These are phyloP conservation scores for Thyatira batis DNA, from an alignment of 2,888 invertebrate genomes.

Conservation along the genomic window DNA sequence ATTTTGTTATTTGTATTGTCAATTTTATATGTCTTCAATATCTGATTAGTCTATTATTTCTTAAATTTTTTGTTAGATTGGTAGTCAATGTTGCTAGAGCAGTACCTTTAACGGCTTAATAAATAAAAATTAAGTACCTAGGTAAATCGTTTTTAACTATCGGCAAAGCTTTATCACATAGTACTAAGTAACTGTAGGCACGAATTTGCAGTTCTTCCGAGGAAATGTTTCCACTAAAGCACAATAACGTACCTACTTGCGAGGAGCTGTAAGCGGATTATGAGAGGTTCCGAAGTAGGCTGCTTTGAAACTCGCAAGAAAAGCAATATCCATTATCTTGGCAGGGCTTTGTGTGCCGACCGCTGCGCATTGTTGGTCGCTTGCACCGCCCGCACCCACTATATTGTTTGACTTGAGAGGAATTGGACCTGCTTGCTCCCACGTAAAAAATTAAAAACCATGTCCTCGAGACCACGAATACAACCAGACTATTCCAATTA, in stretches of 20 bases:
- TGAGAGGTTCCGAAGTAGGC: constrained; percentile 78
- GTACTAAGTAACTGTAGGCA: constrained; percentile 45
- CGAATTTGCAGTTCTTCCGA: constrained; percentile 43
- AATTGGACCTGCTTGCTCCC: constrained; percentile 37
- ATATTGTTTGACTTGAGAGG: constrained; percentile 55
- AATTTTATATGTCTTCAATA: too few relatives aligned
- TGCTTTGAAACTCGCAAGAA: constrained; percentile 80
- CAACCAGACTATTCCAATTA: too few relatives aligned
- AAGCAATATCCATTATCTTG: constrained; percentile 81
- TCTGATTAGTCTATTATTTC: too few relatives aligned
- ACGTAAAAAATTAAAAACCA: constrained; percentile 33
- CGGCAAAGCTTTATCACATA: constrained; percentile 48
- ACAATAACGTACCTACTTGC: constrained; percentile 73
- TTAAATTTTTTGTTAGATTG: too few relatives aligned
- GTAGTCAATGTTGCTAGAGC: too few relatives aligned
- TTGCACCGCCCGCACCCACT: constrained; percentile 47
- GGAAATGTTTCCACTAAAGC: constrained; percentile 72
- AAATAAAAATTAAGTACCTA: too few relatives aligned
- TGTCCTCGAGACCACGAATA: constrained; percentile 4
- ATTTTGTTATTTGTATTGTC: too few relatives aligned
- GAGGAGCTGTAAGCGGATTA: constrained; percentile 76
- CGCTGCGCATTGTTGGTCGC: constrained; percentile 63
- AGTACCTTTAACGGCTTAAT: too few relatives aligned
- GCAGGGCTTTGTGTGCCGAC: constrained; percentile 66
- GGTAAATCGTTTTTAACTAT: constrained; percentile 17